These are phyloP conservation scores for Lasius fuliginosus DNA, from an alignment of 2,888 invertebrate genomes.

Conservation along the genomic window DNA sequence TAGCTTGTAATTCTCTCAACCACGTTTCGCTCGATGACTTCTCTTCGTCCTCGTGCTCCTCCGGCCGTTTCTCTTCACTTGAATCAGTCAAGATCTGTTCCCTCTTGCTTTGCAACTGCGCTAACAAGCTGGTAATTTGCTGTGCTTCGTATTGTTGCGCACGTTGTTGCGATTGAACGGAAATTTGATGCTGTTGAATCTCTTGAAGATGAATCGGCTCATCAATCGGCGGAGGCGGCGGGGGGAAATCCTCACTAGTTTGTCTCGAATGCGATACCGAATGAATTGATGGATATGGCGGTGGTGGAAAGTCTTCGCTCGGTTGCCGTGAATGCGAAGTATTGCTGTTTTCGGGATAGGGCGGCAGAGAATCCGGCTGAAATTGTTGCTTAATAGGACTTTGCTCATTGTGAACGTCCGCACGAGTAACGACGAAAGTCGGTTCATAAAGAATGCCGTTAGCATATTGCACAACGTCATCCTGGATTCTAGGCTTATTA, in stretches of 20 bases:
- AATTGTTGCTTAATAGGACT: constrained; percentile 87
- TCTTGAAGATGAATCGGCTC: constrained; percentile 83
- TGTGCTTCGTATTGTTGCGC: constrained; percentile 81
- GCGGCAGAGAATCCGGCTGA: constrained; percentile 87
- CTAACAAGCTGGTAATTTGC: constrained; percentile 81
- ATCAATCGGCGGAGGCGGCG: constrained; percentile 94
- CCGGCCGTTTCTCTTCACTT: constrained; percentile 77
- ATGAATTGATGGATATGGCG: constrained; percentile 93
- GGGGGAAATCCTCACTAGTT: constrained; percentile 96
- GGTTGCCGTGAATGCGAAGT: constrained; percentile 87
- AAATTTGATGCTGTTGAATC: constrained; percentile 59
- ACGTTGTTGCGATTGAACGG: constrained; percentile 64
- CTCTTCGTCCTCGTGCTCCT: constrained; percentile 79
- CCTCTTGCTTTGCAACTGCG: constrained; percentile 85
- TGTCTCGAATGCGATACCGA: constrained; percentile 94
- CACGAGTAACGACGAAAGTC: constrained; percentile 91
- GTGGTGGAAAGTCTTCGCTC: constrained; percentile 88
- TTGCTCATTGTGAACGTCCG: constrained; percentile 95
- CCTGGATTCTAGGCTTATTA: constrained; percentile 83
- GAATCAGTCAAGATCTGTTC: constrained; percentile 84
- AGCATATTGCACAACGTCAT: constrained; percentile 87
- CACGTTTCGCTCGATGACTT: constrained; percentile 89
- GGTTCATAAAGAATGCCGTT: constrained; percentile 85
- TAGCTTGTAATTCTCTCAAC: constrained; percentile 93
- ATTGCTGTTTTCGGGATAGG: constrained; percentile 86